phyloP scores from a whole-genome alignment of 2,888 invertebrate genomes.

The Cosmopolites sordidus region DNA sequence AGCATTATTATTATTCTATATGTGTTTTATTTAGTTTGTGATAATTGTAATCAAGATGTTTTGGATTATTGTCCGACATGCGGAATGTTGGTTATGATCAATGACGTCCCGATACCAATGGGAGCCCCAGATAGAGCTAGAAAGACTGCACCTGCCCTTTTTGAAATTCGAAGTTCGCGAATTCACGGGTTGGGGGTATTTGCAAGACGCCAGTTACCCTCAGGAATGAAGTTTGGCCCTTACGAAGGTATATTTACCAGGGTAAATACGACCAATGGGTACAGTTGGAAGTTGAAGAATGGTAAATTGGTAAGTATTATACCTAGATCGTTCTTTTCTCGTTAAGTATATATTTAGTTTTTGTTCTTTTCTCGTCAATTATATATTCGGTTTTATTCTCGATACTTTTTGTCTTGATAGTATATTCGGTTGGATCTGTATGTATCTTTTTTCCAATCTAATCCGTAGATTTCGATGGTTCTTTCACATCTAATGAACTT shows the following conservation, averaged over 20 bases:
- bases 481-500: no score
- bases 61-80: constrained; percentile 31
- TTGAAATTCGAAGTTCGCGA: constrained; percentile 28
- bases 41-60: constrained; percentile 28
- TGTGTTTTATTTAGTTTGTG: constrained; percentile 29
- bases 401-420: no score
- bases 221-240: constrained; percentile 34
- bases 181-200: constrained; percentile 35
- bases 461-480: no score
- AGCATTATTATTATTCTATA: no score
- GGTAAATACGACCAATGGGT: constrained; percentile 20
- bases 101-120: constrained; percentile 24
- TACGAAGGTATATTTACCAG: constrained; percentile 31
- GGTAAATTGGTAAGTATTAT: constrained; percentile 27
- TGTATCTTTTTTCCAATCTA: no score
- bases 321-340: no score
- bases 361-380: no score
- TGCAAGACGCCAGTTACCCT: constrained; percentile 24
- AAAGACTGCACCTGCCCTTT: constrained; percentile 30
- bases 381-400: no score
- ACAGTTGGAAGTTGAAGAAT: constrained; percentile 31
- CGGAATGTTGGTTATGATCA: constrained; percentile 26
- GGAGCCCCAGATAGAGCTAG: constrained; percentile 29
- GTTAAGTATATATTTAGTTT: no score
- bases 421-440: no score